phyloP scores from a whole-genome alignment of 2,888 invertebrate species.

The Charanyca ferruginea region DNA sequence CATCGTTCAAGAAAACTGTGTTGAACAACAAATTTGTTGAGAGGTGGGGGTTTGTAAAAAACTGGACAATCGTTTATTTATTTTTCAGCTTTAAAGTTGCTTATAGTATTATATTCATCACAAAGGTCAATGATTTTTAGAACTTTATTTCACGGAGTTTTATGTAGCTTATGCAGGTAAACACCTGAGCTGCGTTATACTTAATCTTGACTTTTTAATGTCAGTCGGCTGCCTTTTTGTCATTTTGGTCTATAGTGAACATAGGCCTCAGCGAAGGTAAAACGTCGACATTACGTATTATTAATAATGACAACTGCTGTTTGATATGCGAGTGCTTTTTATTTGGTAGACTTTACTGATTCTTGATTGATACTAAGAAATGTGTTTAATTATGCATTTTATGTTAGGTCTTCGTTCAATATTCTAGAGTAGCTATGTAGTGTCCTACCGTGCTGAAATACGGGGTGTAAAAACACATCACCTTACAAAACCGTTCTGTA shows the following conservation, averaged over 20 bases:
- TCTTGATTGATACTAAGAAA: no score
- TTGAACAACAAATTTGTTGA: neutral
- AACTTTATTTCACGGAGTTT: neutral
- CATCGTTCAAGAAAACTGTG: neutral
- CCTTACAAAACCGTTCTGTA: no score
- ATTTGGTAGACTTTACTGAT: neutral
- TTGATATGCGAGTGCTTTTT: constrained; percentile 35
- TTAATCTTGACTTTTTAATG: neutral
- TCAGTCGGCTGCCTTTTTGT: neutral
- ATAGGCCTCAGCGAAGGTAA: constrained; percentile 17
- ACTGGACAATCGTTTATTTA: neutral
- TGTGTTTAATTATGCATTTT: no score
- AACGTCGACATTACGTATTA: neutral
- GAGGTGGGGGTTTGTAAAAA: neutral
- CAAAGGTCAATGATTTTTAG: neutral
- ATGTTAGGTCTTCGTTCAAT: no score
- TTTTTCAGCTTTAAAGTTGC: neutral
- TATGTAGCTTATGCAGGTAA: neutral
- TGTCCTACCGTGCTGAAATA: no score
- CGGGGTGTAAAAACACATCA: no score
- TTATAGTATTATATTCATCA: neutral
- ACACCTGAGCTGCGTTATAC: neutral
- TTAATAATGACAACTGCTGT: neutral
- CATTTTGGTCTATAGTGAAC: neutral
- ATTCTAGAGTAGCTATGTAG: no score